Conservation (phyloP, 2,797 vertebrate species). For the Oceanodroma leucorhoa region DNA sequence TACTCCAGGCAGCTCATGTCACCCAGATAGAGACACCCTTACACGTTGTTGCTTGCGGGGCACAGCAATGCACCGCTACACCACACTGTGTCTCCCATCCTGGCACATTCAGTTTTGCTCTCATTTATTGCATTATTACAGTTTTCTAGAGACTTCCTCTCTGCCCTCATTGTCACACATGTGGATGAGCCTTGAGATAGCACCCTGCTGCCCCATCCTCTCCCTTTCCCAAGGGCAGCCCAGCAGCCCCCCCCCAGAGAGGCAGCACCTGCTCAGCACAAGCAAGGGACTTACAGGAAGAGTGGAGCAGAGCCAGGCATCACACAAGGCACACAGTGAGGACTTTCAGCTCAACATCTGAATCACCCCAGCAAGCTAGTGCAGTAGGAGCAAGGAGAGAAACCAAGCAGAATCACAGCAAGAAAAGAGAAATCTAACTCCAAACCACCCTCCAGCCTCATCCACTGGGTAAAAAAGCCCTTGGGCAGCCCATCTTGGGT, state of each 20-base stretch:
- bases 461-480: not conserved
- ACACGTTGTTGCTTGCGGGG: not conserved
- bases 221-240: not conserved
- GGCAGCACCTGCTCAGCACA: not conserved
- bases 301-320: not conserved
- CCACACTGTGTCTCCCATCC: not conserved
- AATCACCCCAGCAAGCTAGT: not conserved
- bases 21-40: not conserved
- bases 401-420: not conserved
- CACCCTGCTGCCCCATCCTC: not conserved
- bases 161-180: not conserved
- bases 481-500: no score
- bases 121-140: not conserved
- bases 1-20: not conserved
- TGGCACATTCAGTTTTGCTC: not conserved
- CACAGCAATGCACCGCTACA: accelerated
- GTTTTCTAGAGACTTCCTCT: not conserved
- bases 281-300: not conserved
- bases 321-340: not conserved
- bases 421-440: not conserved
- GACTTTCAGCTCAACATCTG: not conserved
- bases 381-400: not conserved
- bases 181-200: not conserved
- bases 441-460: not conserved
- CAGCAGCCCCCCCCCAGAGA: not conserved